Evolutionary conservation across 2,888 invertebrate genomes (phyloP), one percentile per base, ranked within the genome.

Genomic region (Ectemnius cavifrons): DNA sequence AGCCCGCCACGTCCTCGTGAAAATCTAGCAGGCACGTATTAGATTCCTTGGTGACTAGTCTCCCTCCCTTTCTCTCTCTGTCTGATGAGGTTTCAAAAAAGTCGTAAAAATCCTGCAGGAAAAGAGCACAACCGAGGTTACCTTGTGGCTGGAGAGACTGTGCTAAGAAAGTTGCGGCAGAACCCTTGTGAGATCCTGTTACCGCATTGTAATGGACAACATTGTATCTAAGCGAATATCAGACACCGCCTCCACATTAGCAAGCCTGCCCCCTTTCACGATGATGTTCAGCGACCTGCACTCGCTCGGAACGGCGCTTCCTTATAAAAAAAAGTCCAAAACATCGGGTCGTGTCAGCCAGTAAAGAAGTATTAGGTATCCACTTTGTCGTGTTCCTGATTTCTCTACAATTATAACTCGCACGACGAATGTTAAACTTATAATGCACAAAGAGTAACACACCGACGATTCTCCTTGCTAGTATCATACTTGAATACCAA

Each of bases 11-110:
- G 64, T 78, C 64, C 65, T 60, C 69, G 46, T 81, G 83, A 79
- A 81, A 81, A 83, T 79, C 79, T 80, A 81, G 80, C 71, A 79
- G 80, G 80, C 73, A 60, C 70, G 75, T 82, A 72, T 82, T 82
- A 83, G 82, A 82, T 82, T 83, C 79, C 83, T 80, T 20, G 61
- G 28, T 66, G 69, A 67, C 78, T 82, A 82, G 73, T 20, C 59
- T 11, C 37, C 5, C 37, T 37, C 37, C 11, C 37, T 37, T 8
- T 37, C 37, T 37, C 37, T 37, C 37, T 37, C 5, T 37, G 65
- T 16, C 67, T 66, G 78, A 78, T 73, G 69, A 67, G 74, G 76
- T 82, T 82, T 78, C 80, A 73, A 80, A 80, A 78, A 82, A 73
- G 70, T 74, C 67, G 16, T n/a, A 67, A 59, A 27, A 46, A 64